Percentiles rank a stretch among this genome's conserved stretches.
These are phyloP conservation scores for Pachyrhynchus sulphureomaculatus DNA, from an alignment of 1,140 invertebrate genomes.

Conservation along the genomic window DNA sequence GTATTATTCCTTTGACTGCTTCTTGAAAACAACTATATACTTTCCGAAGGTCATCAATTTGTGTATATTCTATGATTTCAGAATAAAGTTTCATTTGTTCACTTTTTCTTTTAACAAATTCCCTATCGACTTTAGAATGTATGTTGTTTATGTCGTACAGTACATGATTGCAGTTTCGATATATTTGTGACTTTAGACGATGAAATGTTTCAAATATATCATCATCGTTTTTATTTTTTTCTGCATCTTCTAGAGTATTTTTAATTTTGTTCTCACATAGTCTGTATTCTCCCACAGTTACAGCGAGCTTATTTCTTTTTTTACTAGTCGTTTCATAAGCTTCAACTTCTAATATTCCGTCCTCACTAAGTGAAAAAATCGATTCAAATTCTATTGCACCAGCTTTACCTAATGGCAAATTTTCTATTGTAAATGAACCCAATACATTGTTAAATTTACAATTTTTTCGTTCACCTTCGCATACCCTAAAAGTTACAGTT, in stretches of 20 bases:
- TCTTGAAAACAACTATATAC: no score
- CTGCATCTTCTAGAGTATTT: neutral
- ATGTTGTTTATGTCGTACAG: neutral
- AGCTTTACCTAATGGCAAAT: constrained; percentile 18
- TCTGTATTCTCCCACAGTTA: constrained; percentile 3
- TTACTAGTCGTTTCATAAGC: no score
- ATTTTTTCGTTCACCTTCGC: constrained; percentile 29
- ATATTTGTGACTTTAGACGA: neutral
- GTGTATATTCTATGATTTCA: no score
- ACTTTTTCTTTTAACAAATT: no score
- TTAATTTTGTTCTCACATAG: constrained; percentile 1
- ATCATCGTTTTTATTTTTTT: constrained; percentile 4
- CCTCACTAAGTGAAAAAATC: constrained; percentile 20
- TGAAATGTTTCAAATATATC: constrained; percentile 1
- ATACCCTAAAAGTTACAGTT: constrained; percentile 14
- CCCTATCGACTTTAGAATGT: no score
- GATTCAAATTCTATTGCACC: constrained; percentile 14
- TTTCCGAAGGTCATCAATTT: no score
- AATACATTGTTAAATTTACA: constrained; percentile 28
- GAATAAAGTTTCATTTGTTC: no score
- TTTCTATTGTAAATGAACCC: constrained; percentile 11
- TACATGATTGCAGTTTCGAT: neutral
- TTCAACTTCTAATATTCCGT: no score
- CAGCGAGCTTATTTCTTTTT: neutral
- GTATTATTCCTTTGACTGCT: no score